A percentile compares a stretch with the other conserved stretches of the same genome.
phyloP scores from a whole-genome alignment of 2,113 vertebrate genomes.

The Sphyrna mokarran region DNA sequence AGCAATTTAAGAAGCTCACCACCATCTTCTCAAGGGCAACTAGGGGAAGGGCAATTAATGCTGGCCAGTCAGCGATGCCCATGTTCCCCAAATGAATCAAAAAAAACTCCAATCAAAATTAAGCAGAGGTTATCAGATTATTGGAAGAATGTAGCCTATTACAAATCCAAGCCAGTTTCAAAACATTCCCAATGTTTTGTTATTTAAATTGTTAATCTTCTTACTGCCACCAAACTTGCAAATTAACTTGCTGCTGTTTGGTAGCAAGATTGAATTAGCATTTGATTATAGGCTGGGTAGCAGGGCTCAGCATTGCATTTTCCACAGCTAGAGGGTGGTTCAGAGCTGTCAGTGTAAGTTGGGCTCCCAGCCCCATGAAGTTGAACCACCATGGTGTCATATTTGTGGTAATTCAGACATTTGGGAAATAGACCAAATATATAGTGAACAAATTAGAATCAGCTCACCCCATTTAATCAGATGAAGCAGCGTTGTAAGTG shows the following conservation, averaged over 20 bases:
- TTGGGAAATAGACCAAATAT: not conserved
- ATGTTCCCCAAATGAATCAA: too few species aligned
- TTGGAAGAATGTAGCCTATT: not conserved
- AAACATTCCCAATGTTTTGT: not conserved
- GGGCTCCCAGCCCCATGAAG: not conserved
- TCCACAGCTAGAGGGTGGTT: not conserved
- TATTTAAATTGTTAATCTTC: not conserved
- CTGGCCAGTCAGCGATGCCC: too few species aligned
- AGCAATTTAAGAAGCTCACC: too few species aligned
- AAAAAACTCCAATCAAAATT: not conserved
- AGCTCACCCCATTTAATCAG: not conserved
- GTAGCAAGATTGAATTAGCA: not conserved
- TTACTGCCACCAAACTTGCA: too few species aligned
- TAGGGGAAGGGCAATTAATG: too few species aligned
- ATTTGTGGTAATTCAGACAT: not conserved
- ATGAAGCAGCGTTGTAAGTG: not conserved
- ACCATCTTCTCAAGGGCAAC: too few species aligned
- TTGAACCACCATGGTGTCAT: not conserved
- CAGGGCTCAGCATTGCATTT: not conserved
- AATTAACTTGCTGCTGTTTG: not conserved
- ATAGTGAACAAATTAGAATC: not conserved
- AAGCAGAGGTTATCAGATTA: not conserved
- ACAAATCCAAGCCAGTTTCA: not conserved
- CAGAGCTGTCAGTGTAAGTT: not conserved
- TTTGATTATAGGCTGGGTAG: not conserved